A percentile compares a stretch with the other conserved stretches of the same genome.
These are phyloP conservation scores for Scaptomyza cyrtandrae DNA, from an alignment of 2,888 invertebrate genomes.

Conservation along the genomic window DNA sequence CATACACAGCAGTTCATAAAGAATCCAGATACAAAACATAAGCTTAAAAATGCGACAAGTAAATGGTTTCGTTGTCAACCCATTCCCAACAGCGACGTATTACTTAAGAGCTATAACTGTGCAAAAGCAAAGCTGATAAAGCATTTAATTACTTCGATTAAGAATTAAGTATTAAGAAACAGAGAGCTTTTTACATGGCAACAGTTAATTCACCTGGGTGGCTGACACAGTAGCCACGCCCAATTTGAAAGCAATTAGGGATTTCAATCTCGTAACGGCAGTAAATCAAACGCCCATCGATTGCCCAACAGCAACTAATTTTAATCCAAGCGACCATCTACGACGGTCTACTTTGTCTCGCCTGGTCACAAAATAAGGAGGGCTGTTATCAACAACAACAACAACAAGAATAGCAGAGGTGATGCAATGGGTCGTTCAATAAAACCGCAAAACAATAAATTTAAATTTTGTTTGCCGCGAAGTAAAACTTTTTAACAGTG, in stretches of 20 bases:
- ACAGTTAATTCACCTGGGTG: constrained; percentile 47
- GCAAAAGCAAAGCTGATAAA: background rate
- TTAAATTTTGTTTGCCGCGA: constrained; percentile 69
- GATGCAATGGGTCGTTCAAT: constrained; percentile 55
- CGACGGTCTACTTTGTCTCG: background rate
- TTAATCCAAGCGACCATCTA: constrained; percentile 35
- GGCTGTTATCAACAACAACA: constrained; percentile 8
- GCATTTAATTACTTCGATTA: constrained; percentile 3
- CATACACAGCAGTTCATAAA: too few species aligned
- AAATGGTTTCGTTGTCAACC: background rate
- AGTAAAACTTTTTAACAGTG: constrained; percentile 70
- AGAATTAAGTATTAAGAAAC: too few species aligned
- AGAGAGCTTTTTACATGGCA: constrained; percentile 18
- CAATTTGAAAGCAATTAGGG: constrained; percentile 74
- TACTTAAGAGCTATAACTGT: background rate
- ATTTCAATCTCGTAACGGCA: constrained; percentile 60
- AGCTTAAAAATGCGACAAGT: background rate
- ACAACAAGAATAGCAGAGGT: constrained; percentile 19
- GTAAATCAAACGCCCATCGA: constrained; percentile 79
- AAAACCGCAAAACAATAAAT: constrained; percentile 78
- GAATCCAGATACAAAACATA: background rate
- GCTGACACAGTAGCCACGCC: constrained; percentile 44
- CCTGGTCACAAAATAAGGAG: background rate
- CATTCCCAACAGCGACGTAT: background rate
- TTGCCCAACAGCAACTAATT: constrained; percentile 67